Conservation (phyloP, 2,797 vertebrate species). For the Telmatherina bonti region DNA sequence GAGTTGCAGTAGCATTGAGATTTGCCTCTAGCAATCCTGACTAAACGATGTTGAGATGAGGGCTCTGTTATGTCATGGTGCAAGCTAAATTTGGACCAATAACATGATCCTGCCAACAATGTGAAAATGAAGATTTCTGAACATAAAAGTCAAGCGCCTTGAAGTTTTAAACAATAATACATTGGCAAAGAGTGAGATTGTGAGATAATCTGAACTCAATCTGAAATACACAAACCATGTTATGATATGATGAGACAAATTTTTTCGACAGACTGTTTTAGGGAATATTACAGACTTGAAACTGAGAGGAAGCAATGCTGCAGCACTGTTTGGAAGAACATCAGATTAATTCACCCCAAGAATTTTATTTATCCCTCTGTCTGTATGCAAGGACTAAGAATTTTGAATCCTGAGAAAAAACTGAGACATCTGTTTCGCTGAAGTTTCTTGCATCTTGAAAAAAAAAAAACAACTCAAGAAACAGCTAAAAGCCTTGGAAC, state of each 20-base stretch:
- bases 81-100: background rate
- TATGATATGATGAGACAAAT: background rate
- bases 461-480: background rate
- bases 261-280: too few relatives aligned
- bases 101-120: background rate
- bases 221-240: background rate
- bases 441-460: background rate
- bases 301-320: too few relatives aligned
- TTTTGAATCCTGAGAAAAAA: background rate
- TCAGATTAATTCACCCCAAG: slow-evolving; percentile 2
- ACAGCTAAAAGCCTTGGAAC: slow-evolving; percentile 16
- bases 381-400: background rate
- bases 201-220: background rate
- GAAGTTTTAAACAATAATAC: background rate
- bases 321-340: too few relatives aligned
- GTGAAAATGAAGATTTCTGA: background rate
- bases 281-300: too few relatives aligned
- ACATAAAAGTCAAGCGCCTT: background rate
- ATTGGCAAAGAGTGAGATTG: background rate
- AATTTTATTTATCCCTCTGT: background rate
- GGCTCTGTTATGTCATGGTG: background rate
- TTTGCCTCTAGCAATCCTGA: background rate
- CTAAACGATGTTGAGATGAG: background rate
- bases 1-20: background rate
- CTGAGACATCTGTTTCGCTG: slow-evolving; percentile 10